A percentile compares a stretch with the other conserved stretches of the same genome.
These are phyloP conservation scores for Epistrophella euchroma DNA, from an alignment of 2,888 invertebrate genomes.

Conservation along the genomic window DNA sequence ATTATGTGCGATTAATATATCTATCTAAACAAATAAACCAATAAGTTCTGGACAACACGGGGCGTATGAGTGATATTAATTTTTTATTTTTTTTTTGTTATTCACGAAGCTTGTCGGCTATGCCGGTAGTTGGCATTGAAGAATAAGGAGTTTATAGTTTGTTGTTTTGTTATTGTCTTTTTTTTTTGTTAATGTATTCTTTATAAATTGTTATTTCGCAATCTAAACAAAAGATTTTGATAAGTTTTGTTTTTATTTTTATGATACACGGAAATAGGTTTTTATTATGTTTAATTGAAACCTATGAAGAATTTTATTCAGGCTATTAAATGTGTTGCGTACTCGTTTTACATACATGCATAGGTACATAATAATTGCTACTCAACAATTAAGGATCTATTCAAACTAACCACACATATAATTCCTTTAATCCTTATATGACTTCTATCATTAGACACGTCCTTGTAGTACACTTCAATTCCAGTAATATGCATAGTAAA, in stretches of 20 bases:
- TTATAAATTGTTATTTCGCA: too few species aligned
- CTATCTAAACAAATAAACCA: neutral
- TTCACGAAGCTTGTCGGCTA: neutral
- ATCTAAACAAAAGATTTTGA: too few species aligned
- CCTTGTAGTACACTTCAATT: slow-evolving; percentile 10
- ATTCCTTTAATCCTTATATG: slow-evolving; percentile 2
- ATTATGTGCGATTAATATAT: neutral
- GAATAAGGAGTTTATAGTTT: neutral
- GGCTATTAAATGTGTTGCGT: too few species aligned
- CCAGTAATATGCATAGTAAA: neutral
- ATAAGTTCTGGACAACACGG: neutral
- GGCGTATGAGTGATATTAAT: slow-evolving; percentile 9
- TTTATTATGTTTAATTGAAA: too few species aligned
- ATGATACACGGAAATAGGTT: too few species aligned
- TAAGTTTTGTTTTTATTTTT: too few species aligned
- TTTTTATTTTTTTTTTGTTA: neutral
- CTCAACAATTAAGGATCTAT: neutral
- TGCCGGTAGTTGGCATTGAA: neutral
- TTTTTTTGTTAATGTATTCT: too few species aligned
- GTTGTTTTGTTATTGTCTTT: neutral
- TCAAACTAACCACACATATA: neutral
- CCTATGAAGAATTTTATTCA: too few species aligned
- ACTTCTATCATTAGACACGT: neutral
- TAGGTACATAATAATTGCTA: neutral
- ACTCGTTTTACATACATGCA: too few species aligned